phyloP scores from a whole-genome alignment of 2,797 vertebrate species.

The Gambelia wislizenii region DNA sequence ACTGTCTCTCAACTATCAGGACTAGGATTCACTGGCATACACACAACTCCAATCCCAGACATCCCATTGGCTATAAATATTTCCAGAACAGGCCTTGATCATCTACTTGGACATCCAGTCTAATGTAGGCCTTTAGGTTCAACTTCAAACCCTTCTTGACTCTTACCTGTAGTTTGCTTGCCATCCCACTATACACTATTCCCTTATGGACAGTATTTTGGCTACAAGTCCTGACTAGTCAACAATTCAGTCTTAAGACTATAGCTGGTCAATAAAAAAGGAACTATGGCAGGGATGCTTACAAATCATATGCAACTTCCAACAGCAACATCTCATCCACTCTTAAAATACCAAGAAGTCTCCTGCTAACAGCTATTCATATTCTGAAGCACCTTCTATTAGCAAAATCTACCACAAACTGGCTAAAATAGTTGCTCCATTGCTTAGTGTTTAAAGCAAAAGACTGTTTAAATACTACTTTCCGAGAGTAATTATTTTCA shows the following conservation, averaged over 20 bases:
- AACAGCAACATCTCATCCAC: neutral
- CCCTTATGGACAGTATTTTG: neutral
- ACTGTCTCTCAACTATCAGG: too few relatives aligned
- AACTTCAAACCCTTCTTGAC: neutral
- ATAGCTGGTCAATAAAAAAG: neutral
- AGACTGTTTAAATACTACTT: neutral
- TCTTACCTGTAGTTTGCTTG: neutral
- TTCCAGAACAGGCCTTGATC: neutral
- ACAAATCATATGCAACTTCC: neutral
- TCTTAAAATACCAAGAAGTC: too few relatives aligned
- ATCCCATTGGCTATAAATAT: neutral
- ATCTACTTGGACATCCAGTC: neutral
- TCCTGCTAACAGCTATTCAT: slow-evolving; percentile 7
- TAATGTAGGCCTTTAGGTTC: neutral
- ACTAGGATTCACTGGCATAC: neutral
- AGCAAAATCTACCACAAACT: too few relatives aligned
- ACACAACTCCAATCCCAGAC: too few relatives aligned
- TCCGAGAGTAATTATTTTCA: neutral
- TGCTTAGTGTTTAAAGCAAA: accelerated
- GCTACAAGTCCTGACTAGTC: neutral
- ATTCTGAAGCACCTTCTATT: neutral
- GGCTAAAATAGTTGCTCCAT: too few relatives aligned
- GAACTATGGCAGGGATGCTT: neutral
- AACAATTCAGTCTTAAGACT: neutral
- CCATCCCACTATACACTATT: neutral